These are phyloP conservation scores for Philaethria dido DNA, from an alignment of 2,888 invertebrate genomes.

Conservation along the genomic window DNA sequence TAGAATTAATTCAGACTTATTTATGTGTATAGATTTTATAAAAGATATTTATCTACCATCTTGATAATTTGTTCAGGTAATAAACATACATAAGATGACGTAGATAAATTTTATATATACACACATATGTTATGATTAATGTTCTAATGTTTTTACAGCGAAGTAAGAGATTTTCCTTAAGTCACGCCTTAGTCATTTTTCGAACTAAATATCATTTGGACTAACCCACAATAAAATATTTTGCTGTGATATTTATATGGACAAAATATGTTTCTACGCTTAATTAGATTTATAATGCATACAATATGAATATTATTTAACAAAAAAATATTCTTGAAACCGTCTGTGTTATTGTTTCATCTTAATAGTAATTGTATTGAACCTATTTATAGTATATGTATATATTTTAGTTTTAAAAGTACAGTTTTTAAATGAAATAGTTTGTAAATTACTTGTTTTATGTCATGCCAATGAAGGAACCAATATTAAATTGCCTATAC, in stretches of 20 bases:
- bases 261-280: not conserved
- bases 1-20: not conserved
- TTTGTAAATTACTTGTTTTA: too few relatives aligned
- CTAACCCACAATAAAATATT: not conserved
- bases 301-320: too few relatives aligned
- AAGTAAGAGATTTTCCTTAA: conserved; percentile 19
- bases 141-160: not conserved
- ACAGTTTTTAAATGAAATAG: too few relatives aligned
- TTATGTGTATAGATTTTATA: not conserved
- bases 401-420: too few relatives aligned
- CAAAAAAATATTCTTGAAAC: not conserved
- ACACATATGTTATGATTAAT: not conserved
- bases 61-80: too few relatives aligned
- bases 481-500: too few relatives aligned
- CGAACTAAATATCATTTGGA: conserved; percentile 6
- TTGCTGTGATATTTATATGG: not conserved
- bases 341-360: not conserved
- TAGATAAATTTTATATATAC: too few relatives aligned
- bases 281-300: not conserved
- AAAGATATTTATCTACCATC: too few relatives aligned
- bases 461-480: too few relatives aligned
- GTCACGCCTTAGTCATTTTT: not conserved
- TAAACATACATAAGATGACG: too few relatives aligned
- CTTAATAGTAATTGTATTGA: not conserved
- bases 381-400: too few relatives aligned